phyloP scores from a whole-genome alignment of 2,113 vertebrate species.

The Sebastes schlegelii region DNA sequence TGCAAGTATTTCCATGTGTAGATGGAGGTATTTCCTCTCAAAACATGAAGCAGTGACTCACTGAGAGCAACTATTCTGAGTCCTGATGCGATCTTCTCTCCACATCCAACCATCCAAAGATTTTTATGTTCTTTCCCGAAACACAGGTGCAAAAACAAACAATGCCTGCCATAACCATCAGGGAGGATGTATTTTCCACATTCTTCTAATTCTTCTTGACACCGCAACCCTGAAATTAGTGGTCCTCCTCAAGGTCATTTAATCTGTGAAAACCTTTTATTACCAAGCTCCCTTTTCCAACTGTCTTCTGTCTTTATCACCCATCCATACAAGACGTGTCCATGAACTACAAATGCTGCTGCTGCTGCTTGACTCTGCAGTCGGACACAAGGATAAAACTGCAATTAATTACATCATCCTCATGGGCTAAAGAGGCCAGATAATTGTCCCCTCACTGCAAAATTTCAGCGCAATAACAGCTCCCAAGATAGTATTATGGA shows the following conservation, averaged over 20 bases:
- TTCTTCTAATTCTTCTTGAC: constrained; percentile 46
- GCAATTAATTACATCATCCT: constrained; percentile 67
- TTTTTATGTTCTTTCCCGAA: constrained; percentile 29
- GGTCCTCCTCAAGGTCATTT: constrained; percentile 47
- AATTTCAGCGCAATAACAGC: constrained; percentile 54
- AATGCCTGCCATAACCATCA: constrained; percentile 31
- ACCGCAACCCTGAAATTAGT: constrained; percentile 57
- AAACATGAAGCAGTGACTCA: constrained; percentile 13
- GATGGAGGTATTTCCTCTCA: constrained; percentile 1
- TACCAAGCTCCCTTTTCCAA: constrained; percentile 17
- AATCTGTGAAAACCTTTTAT: constrained; percentile 46
- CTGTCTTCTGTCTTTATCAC: constrained; percentile 22
- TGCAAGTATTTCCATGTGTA: neutral
- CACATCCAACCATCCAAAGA: constrained; percentile 16
- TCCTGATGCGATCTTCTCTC: neutral
- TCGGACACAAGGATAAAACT: constrained; percentile 27
- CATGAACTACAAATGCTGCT: constrained; percentile 22
- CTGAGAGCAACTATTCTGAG: neutral
- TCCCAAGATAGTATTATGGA: constrained; percentile 48
- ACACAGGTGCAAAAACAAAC: constrained; percentile 59
- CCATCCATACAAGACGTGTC: constrained; percentile 16
- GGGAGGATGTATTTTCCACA: constrained; percentile 51
- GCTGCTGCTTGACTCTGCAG: constrained; percentile 21
- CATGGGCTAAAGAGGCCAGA: constrained; percentile 34
- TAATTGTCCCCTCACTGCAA: constrained; percentile 61